Base-by-base conservation (phyloP, 2,888 invertebrate species). In the Cheiracanthium punctorium region DNA sequence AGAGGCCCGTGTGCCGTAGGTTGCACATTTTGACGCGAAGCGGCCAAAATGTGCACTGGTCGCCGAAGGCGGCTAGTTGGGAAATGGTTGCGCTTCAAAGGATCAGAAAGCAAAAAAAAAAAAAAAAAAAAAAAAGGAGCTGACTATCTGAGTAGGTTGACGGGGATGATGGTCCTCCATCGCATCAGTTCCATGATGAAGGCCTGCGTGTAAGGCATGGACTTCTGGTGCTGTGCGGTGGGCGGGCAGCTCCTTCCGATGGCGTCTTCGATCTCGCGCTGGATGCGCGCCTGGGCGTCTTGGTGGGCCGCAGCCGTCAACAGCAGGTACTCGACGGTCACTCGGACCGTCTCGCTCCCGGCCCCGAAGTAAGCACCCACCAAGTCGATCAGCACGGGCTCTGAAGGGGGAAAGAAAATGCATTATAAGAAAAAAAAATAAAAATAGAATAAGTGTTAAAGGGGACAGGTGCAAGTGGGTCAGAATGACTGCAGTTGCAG, bases 141-240 rank as follows among this genome's bases (percentile, higher is more conserved):
- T 65, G 74, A 85, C 85, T 82, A 74, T 86, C 88, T 70, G 0
- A 84, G 76, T 12, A 89, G 17, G 8, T 84, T 84, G 14, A 89
- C 52, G 1, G 89, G 89, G 17, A 82, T 64, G 1, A 87, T 75
- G 0, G 82, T 77, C 64, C 76, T 75, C 80, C 82, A 88, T 20
- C 89, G 41, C 80, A 79, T 74, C n/a, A 73, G n/a, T 37, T 89
- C 89, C 72, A 71, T 67, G 28, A 88, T 76, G n/a, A 88, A 81
- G 1, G 89, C 89, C 33, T 80, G 64, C 12, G 80, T 82, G 64
- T 88, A 89, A 0, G 89, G 89, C 80, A 89, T 79, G 0, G 70
- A 24, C 2, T 32, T 12, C 12, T 80, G 82, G 70, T 89, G 41
- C 37, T 10, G 10, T 64, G 65, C 80, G 7, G 29, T 29, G 1